Evolutionary conservation across 37 sponge, comb jelly and placozoan species (phyloP), one percentile per base, ranked within the genome.

Genomic region (Spongilla lacustris): DNA sequence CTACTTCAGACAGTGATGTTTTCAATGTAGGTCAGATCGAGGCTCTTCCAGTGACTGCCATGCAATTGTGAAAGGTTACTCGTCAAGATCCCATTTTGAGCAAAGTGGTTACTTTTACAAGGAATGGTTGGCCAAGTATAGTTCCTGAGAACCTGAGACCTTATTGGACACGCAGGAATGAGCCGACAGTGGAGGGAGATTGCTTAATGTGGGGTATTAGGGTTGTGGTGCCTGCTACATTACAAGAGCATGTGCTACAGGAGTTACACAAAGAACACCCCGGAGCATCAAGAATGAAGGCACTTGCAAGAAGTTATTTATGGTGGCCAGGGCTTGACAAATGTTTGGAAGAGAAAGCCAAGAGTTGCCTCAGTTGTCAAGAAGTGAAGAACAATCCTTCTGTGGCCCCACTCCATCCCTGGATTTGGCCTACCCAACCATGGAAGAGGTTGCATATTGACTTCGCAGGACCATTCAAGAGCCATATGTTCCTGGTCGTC

Each of bases 141-240:
- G 79, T 77, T 38, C 72, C 70, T 9, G 72, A 68, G 24, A 33
- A 73, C 17, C 27, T 75, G 29, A 75, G 82, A 71, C 49, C 83
- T 23, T 88, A 50, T 37, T 28, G 2, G 28, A n/a, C 19, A 19
- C 36, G 79, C 68, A 82, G 34, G 36, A 27, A 41, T 28, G 89
- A 88, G 33, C 50, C 82, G 24, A 71, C 78, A 46, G 50, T 88
- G 27, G 88, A 87, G 34, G 35, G 30, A n/a, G 76, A 68, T 11
- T 87, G 88, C 73, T 31, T 87, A 41, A 4, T 88, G 73, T 88
- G 89, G 83, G 89, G 89, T 33, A 75, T 23, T 37, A 77, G 89
- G 29, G 89, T 88, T 2, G 49, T 88, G 17, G 36, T 88, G 13
- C 89, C 89, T 30, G 24, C 0, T 11, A 84, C 48, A 23, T 49